phyloP scores from a whole-genome alignment of 2,888 invertebrate genomes.

The Mesodorylaimus sp. region DNA sequence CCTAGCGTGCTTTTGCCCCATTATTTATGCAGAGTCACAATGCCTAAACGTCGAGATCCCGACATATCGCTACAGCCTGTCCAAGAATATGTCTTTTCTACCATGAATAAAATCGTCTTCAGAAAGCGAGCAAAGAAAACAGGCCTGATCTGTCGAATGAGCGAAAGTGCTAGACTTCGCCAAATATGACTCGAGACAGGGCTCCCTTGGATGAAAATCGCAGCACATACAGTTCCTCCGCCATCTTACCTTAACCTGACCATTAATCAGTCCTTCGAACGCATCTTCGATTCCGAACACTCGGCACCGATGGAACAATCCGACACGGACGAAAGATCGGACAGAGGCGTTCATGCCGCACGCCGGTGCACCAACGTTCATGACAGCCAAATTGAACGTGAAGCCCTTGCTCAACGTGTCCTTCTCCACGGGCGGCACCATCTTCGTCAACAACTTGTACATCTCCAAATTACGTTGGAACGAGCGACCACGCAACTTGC shows the following conservation, averaged over 20 bases:
- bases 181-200: too few species aligned
- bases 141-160: too few species aligned
- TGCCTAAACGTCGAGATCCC: too few species aligned
- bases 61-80: too few species aligned
- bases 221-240: too few species aligned
- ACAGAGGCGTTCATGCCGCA: slow-evolving; percentile 99
- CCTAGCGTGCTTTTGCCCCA: too few species aligned
- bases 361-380: slow-evolving; percentile 95
- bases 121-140: too few species aligned
- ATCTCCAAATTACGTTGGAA: slow-evolving; percentile 83
- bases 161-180: too few species aligned
- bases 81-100: too few species aligned
- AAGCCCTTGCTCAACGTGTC: slow-evolving; percentile 25
- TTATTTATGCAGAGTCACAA: too few species aligned
- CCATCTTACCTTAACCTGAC: slow-evolving; percentile 41
- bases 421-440: slow-evolving; percentile 53
- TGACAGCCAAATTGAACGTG: slow-evolving; percentile 45
- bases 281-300: slow-evolving; percentile 87
- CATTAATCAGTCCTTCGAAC: slow-evolving; percentile 74
- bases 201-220: too few species aligned
- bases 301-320: slow-evolving; percentile 78
- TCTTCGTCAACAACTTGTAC: slow-evolving; percentile 80
- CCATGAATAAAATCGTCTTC: too few species aligned
- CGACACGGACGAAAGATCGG: slow-evolving; percentile 84
- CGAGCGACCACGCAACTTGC: slow-evolving; percentile 70